Evolutionary conservation across 2,888 invertebrate genomes (phyloP).

Genomic region (Lasioglossum vierecki): DNA sequence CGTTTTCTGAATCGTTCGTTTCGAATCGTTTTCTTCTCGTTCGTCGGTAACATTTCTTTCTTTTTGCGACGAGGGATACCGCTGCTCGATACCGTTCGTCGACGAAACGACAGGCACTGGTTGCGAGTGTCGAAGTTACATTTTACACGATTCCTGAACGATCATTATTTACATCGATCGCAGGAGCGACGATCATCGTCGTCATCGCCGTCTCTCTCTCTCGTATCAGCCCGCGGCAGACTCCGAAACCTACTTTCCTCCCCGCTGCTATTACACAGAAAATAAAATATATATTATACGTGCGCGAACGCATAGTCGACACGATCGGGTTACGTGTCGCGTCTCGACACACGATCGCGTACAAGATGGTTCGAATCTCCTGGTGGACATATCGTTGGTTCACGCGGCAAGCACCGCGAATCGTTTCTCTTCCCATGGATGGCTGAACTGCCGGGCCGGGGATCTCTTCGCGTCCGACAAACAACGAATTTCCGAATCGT

Average conservation of each 20-base stretch:
- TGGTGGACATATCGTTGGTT: not conserved
- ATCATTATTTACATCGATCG: slow-evolving; percentile 46
- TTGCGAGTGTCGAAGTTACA: slow-evolving; percentile 57
- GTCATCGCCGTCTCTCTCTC: not conserved
- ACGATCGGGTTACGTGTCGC: not conserved
- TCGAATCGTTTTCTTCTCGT: slow-evolving; percentile 4
- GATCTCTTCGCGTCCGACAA: not conserved
- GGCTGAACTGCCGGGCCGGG: slow-evolving; percentile 9
- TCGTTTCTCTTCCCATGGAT: slow-evolving; percentile 13
- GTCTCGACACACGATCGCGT: too few species aligned
- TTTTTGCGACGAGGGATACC: not conserved
- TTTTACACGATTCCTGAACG: slow-evolving; percentile 27
- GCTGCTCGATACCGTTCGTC: slow-evolving; percentile 12
- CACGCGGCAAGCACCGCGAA: not conserved
- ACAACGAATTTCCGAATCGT: slow-evolving; percentile 15
- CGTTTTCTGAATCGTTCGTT: slow-evolving; percentile 7
- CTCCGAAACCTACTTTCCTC: not conserved
- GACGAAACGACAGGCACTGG: slow-evolving; percentile 60
- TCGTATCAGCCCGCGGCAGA: not conserved
- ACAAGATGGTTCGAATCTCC: not conserved
- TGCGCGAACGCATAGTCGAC: not conserved
- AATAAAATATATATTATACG: slow-evolving; percentile 12
- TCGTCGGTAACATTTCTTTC: slow-evolving; percentile 19
- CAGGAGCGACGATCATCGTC: slow-evolving; percentile 29
- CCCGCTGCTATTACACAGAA: not conserved